Percentiles rank a stretch among this genome's conserved stretches.
phyloP scores from a whole-genome alignment of 2,113 vertebrate genomes.

The Cacatua alba region DNA sequence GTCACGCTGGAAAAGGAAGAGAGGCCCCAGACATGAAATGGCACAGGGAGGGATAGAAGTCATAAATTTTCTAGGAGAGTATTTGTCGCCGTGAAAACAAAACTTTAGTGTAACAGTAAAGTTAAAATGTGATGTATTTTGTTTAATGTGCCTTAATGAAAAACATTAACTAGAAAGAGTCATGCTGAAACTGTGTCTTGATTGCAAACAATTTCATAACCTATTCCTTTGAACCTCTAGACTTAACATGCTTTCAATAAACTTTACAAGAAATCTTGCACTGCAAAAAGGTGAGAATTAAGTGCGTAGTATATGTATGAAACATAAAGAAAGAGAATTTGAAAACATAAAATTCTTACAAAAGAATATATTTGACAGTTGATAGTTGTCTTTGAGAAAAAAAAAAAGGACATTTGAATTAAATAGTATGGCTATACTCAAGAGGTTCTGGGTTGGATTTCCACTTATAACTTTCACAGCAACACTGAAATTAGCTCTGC shows the following conservation, averaged over 20 bases:
- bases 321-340: conserved; percentile 50
- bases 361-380: conserved; percentile 31
- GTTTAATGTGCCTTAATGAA: conserved; percentile 29
- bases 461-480: background rate
- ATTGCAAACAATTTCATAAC: conserved; percentile 55
- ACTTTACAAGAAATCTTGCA: conserved; percentile 64
- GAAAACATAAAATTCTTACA: conserved; percentile 54
- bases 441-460: conserved; percentile 3
- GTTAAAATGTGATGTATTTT: conserved; percentile 6
- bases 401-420: background rate
- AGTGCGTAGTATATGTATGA: conserved; percentile 34
- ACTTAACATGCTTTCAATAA: conserved; percentile 67
- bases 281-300: conserved; percentile 57
- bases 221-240: conserved; percentile 40
- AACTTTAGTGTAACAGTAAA: conserved; percentile 29
- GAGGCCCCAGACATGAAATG: too few species aligned
- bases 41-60: too few species aligned
- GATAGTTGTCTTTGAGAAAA: conserved; percentile 37
- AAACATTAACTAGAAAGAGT: conserved; percentile 27
- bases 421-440: background rate
- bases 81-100: conserved; percentile 55
- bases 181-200: background rate
- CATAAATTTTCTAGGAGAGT: background rate
- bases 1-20: too few species aligned
- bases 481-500: background rate